Evolutionary conservation across 1,140 invertebrate genomes (phyloP).

Genomic region (Neomicropteryx cornuta): DNA sequence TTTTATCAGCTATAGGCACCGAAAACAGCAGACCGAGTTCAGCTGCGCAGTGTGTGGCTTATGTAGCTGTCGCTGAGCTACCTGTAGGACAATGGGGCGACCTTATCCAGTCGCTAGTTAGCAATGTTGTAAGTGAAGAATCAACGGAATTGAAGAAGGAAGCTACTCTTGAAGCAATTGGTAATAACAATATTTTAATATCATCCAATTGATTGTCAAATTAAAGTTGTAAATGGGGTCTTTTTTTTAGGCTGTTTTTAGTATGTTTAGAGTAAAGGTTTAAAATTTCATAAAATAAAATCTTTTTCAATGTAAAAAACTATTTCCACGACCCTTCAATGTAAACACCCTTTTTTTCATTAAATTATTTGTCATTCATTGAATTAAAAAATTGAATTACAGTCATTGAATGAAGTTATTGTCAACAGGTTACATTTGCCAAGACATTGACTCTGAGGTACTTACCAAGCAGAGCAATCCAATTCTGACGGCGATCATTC

Average conservation of each 20-base stretch:
- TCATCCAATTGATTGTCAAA: slow-evolving; percentile 2
- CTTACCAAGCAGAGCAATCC: slow-evolving; percentile 86
- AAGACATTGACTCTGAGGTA: slow-evolving; percentile 82
- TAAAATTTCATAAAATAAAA: no score
- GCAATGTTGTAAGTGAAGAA: slow-evolving; percentile 78
- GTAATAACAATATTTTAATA: no score
- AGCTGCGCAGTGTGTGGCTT: slow-evolving; percentile 97
- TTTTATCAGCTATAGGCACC: slow-evolving; percentile 86
- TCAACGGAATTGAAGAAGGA: slow-evolving; percentile 92
- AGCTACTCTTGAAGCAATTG: slow-evolving; percentile 93
- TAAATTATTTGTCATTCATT: no score
- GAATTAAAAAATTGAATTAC: slow-evolving; percentile 2
- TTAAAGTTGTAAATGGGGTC: not conserved
- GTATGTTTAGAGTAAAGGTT: no score
- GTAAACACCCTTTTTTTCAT: no score
- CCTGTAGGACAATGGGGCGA: slow-evolving; percentile 77
- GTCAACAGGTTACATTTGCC: slow-evolving; percentile 55
- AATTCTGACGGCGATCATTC: slow-evolving; percentile 97
- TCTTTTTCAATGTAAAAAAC: no score
- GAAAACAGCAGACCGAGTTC: slow-evolving; percentile 91
- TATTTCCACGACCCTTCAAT: no score
- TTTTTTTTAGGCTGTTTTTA: no score
- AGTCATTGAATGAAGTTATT: not conserved
- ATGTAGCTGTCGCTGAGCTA: slow-evolving; percentile 93
- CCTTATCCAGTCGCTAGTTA: slow-evolving; percentile 74